Percentiles rank a stretch among this genome's conserved stretches.
These are phyloP conservation scores for Xenops minutus DNA, from an alignment of 2,797 vertebrate species.

Conservation along the genomic window DNA sequence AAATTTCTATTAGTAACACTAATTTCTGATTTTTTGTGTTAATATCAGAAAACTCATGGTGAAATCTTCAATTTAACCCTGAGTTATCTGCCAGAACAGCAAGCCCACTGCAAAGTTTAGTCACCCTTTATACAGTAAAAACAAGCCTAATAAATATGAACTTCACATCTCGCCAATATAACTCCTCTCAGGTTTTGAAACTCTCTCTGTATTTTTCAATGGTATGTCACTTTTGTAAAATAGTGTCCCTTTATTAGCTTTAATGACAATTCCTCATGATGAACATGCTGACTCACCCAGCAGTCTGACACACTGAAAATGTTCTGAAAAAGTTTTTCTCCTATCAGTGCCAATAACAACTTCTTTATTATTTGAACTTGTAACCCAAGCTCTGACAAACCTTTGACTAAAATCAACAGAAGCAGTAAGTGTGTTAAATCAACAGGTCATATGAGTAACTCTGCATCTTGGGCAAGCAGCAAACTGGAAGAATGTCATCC, in stretches of 20 bases:
- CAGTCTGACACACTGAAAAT: neutral
- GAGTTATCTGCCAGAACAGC: neutral
- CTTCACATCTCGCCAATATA: neutral
- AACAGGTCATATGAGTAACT: neutral
- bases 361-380: neutral
- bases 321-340: neutral
- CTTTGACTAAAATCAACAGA: neutral
- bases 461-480: neutral
- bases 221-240: neutral
- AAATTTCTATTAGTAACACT: neutral
- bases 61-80: neutral
- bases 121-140: neutral
- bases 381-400: neutral
- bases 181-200: neutral
- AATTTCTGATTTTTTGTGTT: neutral
- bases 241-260: neutral
- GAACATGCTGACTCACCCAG: neutral
- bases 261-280: neutral
- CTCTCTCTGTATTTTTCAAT: neutral
- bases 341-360: neutral
- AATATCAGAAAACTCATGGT: neutral
- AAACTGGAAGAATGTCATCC: neutral
- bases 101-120: neutral
- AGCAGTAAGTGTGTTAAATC: neutral
- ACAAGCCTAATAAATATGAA: neutral